Evolutionary conservation across 2,888 invertebrate genomes (phyloP), one percentile per base, ranked within the genome.

Genomic region (Zonitis immaculata): DNA sequence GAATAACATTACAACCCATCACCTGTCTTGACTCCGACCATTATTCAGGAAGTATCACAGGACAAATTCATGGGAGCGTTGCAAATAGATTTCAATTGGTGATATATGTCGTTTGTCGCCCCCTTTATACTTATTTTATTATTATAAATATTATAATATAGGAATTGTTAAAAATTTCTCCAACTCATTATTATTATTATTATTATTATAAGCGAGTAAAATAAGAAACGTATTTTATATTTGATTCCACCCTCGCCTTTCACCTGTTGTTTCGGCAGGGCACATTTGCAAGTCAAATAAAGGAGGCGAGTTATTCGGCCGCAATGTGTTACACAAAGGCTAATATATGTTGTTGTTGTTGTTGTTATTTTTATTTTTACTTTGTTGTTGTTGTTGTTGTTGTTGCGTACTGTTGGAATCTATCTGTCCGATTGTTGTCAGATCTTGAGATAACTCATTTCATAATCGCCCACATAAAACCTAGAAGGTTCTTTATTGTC

Each of bases 261-360:
- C 55, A 55, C 55, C 55, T 55, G 55, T 55, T 55, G 55, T 39
- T 39, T 39, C 39, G 6, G 39, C 18, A 35, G 22, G 43, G 22
- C 22, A 35, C 49, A 55, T 55, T 55, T 55, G 55, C 55, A 55
- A 55, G 44, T 55, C 55, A 55, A 55, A 55, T 55, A 51, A 49
- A 22, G 20, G 8, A 47, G 26, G 42, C 47, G 11, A n/a, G 39
- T 6, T 39, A 39, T 39, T 39, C 39, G 42, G 35, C 49, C 44
- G 47, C 51, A 51, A 51, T 50, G 47, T 47, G 51, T 48, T 53
- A 45, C 45, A 48, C 42, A 42, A 42, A 48, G 28, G 18, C 18
- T 16, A 54, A 47, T 51, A 50, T 54, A 52, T 44, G 27, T 20
- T 51, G 30, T 48, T 26, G 26, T 26, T 26, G 39, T 39, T 39